phyloP scores from a whole-genome alignment of 2,113 vertebrate species.

The Tiliqua scincoides region DNA sequence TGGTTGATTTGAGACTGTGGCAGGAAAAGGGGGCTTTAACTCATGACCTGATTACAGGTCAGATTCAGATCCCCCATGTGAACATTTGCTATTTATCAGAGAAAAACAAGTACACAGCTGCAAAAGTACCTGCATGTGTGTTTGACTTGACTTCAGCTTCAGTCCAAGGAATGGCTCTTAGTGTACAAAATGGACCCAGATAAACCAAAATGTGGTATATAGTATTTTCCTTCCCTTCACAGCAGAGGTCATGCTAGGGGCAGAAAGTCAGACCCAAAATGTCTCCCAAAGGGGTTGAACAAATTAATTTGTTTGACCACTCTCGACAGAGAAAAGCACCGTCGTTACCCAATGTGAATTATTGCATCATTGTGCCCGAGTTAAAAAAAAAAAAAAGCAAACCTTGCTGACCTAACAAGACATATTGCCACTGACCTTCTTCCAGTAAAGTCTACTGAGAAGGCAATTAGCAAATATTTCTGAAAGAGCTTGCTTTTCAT shows the following conservation, averaged over 20 bases:
- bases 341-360: background rate
- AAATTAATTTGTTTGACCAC: background rate
- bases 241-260: background rate
- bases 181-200: background rate
- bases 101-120: too few relatives aligned
- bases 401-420: conserved; percentile 7
- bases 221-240: background rate
- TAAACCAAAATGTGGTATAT: background rate
- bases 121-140: too few relatives aligned
- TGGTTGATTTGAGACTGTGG: too few relatives aligned
- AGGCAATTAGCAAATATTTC: conserved; percentile 29
- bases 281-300: background rate
- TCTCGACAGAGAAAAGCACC: background rate
- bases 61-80: too few relatives aligned
- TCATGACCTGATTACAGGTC: too few relatives aligned
- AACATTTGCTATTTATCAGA: too few relatives aligned
- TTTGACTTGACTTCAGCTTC: too few relatives aligned
- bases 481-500: background rate
- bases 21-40: too few relatives aligned
- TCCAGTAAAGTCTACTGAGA: background rate
- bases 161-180: too few relatives aligned
- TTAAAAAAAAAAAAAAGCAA: conserved; percentile 29
- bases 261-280: background rate
- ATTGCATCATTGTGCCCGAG: background rate
- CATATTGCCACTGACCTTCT: background rate